Percentiles rank a stretch among this genome's conserved stretches.
phyloP scores from a whole-genome alignment of 2,888 invertebrate species.

The Chloroclystis v-ata region DNA sequence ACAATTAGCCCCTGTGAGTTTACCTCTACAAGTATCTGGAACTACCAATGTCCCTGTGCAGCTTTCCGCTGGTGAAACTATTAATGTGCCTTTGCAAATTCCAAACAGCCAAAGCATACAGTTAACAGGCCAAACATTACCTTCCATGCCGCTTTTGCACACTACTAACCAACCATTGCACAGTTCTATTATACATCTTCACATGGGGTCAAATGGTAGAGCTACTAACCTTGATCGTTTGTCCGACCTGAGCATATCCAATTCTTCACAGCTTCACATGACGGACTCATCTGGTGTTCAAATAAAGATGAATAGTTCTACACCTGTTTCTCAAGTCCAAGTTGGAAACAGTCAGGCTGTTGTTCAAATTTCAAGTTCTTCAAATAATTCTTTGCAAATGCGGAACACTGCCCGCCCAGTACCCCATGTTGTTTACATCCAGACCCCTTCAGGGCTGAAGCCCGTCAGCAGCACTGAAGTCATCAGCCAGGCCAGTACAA shows the following conservation, averaged over 20 bases:
- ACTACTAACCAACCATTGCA: constrained; percentile 55
- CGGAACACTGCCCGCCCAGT: constrained; percentile 59
- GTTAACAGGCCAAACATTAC: constrained; percentile 50
- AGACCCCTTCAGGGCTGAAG: constrained; percentile 73
- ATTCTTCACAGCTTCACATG: constrained; percentile 56
- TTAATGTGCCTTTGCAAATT: constrained; percentile 68
- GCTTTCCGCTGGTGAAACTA: constrained; percentile 64
- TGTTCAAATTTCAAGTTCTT: constrained; percentile 63
- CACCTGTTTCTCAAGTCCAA: constrained; percentile 61
- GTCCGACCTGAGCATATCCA: constrained; percentile 56
- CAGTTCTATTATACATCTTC: constrained; percentile 69
- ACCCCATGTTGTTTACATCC: constrained; percentile 80
- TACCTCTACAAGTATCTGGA: constrained; percentile 65
- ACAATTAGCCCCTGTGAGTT: constrained; percentile 65
- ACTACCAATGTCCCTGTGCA: constrained; percentile 67
- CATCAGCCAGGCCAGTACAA: constrained; percentile 69
- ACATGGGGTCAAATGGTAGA: constrained; percentile 64
- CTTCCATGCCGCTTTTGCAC: constrained; percentile 68
- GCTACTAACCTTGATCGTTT: constrained; percentile 53
- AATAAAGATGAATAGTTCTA: constrained; percentile 57
- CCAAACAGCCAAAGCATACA: constrained; percentile 63
- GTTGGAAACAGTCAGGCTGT: constrained; percentile 54
- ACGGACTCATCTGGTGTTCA: constrained; percentile 54
- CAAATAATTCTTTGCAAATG: constrained; percentile 62
- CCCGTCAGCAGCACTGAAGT: constrained; percentile 69